Base-by-base conservation (phyloP, 2,888 invertebrate genomes). In the Diarsia dahlii region DNA sequence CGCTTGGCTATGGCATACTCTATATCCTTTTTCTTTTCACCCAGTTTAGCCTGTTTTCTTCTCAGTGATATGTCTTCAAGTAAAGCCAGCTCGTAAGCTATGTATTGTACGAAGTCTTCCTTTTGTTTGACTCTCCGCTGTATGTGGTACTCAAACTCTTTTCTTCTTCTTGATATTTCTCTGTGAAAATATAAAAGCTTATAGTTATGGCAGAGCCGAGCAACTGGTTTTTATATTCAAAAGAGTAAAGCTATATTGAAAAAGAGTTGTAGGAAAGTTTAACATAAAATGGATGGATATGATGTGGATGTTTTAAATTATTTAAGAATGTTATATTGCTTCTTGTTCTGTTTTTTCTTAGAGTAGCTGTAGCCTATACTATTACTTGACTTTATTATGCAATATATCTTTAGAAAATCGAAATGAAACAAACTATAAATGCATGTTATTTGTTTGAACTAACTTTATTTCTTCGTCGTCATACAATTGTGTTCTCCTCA, bases 141-240 rank as follows among this genome's bases (percentile, higher is more conserved):
- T 70, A 98, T 97, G 92, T 97, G 98, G 89, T 98, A 98, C 91
- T 98, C 98, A 92, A 97, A 97, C 73, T 97, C 97, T 90, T 97
- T 97, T 39, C 98, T 95, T 90, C 97, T 98, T 87, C 97, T 98
- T 64, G 97, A 95, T 86, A 98, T 98, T 84, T 97, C 96, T 85
- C 98, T 98, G 91, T 60, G 94, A 95, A 85, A 66, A 3, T 12
- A 20, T 71, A 39, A 0, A 45, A 39, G 13, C 5, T 2, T 39
- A 39, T 2, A 28, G 0, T 1, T 0, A 63, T 13, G 13, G 8
- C 6, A 20, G 20, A 4, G n/a, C 4, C n/a, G 15, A 18, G 58
- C 3, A 1, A 39, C 20, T 45, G 15, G 45, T 45, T 13, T 6
- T 15, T n/a, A n/a, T 45, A 63, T 2, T 9, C 10, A 13, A 15